A percentile compares a stretch with the other conserved stretches of the same genome.
These are phyloP conservation scores for Rhopalosiphum nymphaeae DNA, from an alignment of 2,888 invertebrate genomes.

Conservation along the genomic window DNA sequence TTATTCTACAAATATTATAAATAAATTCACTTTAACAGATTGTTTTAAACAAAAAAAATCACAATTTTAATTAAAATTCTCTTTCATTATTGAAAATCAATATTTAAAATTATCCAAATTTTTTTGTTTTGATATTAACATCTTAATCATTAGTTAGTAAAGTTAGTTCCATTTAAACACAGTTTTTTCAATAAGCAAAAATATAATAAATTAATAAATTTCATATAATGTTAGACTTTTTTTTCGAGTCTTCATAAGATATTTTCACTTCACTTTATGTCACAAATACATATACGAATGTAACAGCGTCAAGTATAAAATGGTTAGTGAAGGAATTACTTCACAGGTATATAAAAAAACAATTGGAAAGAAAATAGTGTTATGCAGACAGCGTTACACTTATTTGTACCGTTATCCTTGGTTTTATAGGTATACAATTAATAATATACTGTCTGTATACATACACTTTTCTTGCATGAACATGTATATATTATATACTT, in stretches of 20 bases:
- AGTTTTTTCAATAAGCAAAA: neutral
- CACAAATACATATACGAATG: neutral
- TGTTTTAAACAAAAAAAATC: neutral
- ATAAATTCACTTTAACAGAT: neutral
- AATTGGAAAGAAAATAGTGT: neutral
- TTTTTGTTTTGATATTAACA: no score
- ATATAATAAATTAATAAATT: neutral
- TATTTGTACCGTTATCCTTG: neutral
- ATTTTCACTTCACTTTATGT: neutral
- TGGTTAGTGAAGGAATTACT: neutral
- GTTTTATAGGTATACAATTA: slow-evolving; percentile 17
- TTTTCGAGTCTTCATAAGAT: neutral
- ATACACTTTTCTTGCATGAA: neutral
- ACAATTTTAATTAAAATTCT: neutral
- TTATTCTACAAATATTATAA: neutral
- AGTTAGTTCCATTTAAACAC: neutral
- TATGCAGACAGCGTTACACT: neutral
- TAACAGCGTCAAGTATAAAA: neutral
- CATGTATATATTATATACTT: neutral
- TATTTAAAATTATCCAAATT: neutral
- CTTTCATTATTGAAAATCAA: neutral
- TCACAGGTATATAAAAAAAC: neutral
- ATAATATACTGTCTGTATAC: neutral
- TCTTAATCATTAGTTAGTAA: neutral
- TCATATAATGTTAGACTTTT: neutral